Base-by-base conservation (phyloP, 2,888 invertebrate genomes). In the Alloscopus bannaensis region DNA sequence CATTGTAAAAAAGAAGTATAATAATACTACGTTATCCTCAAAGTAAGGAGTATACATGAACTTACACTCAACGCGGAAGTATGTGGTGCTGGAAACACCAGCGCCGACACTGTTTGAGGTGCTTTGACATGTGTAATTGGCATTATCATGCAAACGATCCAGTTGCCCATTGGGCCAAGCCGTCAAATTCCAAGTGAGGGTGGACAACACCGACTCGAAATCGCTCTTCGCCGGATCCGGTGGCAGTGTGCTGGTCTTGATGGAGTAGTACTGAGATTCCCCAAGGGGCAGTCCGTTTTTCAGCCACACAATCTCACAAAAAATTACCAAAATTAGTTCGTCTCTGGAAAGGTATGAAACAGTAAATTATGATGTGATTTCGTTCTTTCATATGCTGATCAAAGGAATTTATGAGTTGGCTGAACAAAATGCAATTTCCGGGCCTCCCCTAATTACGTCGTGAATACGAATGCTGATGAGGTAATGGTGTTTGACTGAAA, bases 51-150 rank as follows among this genome's bases (percentile, higher is more conserved):
- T 6, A 52, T 13, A 42, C n/a, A n/a, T n/a, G n/a, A 85, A 92
- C 95, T 93, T 88, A 97, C 97, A 97, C 89, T 97, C 96, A 24
- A 96, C 95, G 80, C 94, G 93, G 87, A 97, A 94, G 87, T 93
- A 93, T 47, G 95, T 95, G 72, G 93, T 93, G 87, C 94, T 95
- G 86, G 93, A 92, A 81, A 96, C 95, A 1, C 94, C 93, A 0
- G 92, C 90, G 0, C 96, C 96, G 60, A 94, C 93, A 3, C 91
- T 91, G 88, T 95, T 95, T 52, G 91, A 89, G 3, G 93, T 93
- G 80, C 95, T 95, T 83, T 92, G 91, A 88, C 96, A 96, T 28
- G 94, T 94, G 89, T 96, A 96, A 88, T 93, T 93, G 64, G 93
- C 93, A 84, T 94, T 94, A 89, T 95, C 94, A 6, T 91, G 91